phyloP scores from a whole-genome alignment of 2,797 vertebrate species.

The Thunnus albacares region DNA sequence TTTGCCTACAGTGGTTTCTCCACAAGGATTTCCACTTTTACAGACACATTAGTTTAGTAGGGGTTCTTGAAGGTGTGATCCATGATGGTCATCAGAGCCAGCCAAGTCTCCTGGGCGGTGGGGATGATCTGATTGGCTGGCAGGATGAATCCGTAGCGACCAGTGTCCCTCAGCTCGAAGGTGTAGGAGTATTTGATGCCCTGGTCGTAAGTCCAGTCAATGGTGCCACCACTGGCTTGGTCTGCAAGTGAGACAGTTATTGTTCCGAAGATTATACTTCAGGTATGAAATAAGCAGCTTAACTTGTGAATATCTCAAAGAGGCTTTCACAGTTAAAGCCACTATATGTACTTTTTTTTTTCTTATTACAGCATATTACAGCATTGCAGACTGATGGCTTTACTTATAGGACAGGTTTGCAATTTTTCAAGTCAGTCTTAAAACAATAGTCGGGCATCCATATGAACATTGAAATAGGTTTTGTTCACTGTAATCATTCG shows the following conservation, averaged over 20 bases:
- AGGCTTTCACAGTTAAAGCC: too few species aligned
- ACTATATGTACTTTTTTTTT: too few species aligned
- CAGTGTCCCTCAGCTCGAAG: constrained; percentile 95
- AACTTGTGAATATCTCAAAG: too few species aligned
- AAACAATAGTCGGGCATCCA: too few species aligned
- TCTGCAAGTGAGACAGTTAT: constrained; percentile 78
- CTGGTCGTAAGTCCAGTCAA: constrained; percentile 95
- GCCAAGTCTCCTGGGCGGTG: constrained; percentile 93
- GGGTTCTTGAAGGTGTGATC: constrained; percentile 82
- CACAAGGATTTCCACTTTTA: constrained; percentile 72
- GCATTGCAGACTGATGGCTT: too few species aligned
- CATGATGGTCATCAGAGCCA: constrained; percentile 91
- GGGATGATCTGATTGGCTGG: constrained; percentile 93
- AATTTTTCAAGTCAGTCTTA: too few species aligned
- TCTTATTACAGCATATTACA: too few species aligned
- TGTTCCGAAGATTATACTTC: too few species aligned
- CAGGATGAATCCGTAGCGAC: constrained; percentile 91
- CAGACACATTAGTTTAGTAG: constrained; percentile 71
- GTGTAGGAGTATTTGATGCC: constrained; percentile 96
- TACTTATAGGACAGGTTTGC: too few species aligned
- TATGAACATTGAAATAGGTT: too few species aligned
- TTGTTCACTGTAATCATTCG: too few species aligned
- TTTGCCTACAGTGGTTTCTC: background rate
- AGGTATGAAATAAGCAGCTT: too few species aligned
- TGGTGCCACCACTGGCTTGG: constrained; percentile 89